Conservation (phyloP, 2,797 vertebrate species). For the Propithecus deckenii region DNA sequence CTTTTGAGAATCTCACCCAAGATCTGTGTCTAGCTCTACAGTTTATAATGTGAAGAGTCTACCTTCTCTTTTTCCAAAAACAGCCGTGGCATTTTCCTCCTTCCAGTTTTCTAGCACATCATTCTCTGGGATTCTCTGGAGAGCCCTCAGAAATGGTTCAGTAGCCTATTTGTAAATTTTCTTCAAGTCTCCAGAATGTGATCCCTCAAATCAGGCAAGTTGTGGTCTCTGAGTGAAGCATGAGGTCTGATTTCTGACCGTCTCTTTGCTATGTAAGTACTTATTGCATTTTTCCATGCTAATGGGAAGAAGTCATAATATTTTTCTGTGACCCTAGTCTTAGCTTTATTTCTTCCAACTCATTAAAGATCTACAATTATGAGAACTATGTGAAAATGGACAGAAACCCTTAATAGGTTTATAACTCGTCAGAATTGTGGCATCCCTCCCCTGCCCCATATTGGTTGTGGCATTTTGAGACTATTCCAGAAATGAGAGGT, state of each 20-base stretch:
- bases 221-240: background rate
- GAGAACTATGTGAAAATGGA: conserved; percentile 21
- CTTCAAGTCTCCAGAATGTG: background rate
- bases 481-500: background rate
- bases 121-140: conserved; percentile 9
- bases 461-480: background rate
- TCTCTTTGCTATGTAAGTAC: background rate
- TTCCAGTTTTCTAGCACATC: conserved; percentile 40
- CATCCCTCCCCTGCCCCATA: background rate
- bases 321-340: background rate
- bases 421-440: background rate
- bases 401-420: background rate
- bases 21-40: conserved; percentile 60
- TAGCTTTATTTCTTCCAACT: background rate
- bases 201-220: background rate
- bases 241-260: background rate
- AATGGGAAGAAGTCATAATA: background rate
- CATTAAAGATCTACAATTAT: background rate
- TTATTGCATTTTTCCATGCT: background rate
- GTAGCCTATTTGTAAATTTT: background rate
- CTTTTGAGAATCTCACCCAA: conserved; percentile 61
- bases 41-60: conserved; percentile 55
- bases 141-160: background rate
- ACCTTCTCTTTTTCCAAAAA: conserved; percentile 67
- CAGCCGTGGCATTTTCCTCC: conserved; percentile 64